phyloP scores from a whole-genome alignment of 2,797 vertebrate species.

The Pristis pectinata region DNA sequence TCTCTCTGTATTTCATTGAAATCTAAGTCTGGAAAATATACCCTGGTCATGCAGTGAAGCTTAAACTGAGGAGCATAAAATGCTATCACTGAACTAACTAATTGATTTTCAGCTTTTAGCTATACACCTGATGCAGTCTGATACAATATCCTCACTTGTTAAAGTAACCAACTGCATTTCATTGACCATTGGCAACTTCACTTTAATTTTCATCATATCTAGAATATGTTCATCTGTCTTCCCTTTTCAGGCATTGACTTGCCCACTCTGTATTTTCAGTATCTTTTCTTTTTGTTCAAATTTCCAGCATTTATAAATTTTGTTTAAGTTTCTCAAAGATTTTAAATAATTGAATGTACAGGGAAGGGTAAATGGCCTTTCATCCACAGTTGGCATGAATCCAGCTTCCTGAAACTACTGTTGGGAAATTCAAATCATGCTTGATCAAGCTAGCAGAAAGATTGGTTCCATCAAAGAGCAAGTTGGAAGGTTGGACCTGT shows the following conservation, averaged over 20 bases:
- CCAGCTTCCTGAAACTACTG: not conserved
- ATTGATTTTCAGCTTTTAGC: not conserved
- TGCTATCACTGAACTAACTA: not conserved
- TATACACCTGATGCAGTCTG: not conserved
- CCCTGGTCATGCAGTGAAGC: not conserved
- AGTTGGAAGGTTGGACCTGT: not conserved
- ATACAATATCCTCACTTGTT: not conserved
- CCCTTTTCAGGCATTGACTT: not conserved
- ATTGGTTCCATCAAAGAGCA: too few species aligned
- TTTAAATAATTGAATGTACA: not conserved
- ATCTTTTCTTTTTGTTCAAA: not conserved
- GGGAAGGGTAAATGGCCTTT: not conserved
- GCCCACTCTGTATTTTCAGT: not conserved
- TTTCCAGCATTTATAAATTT: not conserved
- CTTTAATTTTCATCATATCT: not conserved
- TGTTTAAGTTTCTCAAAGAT: not conserved
- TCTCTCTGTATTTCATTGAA: not conserved
- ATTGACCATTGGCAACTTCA: not conserved
- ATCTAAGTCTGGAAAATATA: not conserved
- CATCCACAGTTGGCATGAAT: not conserved
- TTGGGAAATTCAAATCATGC: not conserved
- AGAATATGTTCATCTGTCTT: not conserved
- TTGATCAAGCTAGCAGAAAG: not conserved
- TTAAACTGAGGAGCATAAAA: not conserved
- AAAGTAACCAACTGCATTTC: not conserved